These are phyloP conservation scores for Metacarcinus magister DNA, from an alignment of 2,888 invertebrate species.

Conservation along the genomic window DNA sequence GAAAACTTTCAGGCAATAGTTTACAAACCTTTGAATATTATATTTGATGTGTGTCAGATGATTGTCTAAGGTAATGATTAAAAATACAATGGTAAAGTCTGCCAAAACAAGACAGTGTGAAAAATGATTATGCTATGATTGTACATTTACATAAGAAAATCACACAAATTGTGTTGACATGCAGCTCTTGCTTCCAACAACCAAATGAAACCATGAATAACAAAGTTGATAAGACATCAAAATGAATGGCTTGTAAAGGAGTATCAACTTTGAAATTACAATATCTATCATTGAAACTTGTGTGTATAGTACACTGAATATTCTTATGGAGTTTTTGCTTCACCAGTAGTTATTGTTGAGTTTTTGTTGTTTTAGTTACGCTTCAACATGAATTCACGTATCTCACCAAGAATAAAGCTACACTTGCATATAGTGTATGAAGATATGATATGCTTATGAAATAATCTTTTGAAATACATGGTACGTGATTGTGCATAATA, in stretches of 20 bases:
- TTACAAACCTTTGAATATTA: neutral
- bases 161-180: neutral
- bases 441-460: neutral
- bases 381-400: neutral
- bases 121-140: neutral
- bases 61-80: neutral
- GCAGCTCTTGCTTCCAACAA: neutral
- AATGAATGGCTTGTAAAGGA: neutral
- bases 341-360: neutral
- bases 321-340: neutral
- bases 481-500: neutral
- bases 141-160: neutral
- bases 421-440: neutral
- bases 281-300: neutral
- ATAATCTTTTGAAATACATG: neutral
- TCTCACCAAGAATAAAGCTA: neutral
- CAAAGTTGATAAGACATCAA: neutral
- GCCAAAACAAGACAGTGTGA: neutral
- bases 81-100: neutral
- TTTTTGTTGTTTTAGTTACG: neutral
- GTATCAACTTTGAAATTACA: neutral
- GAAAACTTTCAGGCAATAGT: neutral
- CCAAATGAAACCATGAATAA: neutral
- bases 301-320: neutral
- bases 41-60: neutral